phyloP scores from a whole-genome alignment of 2,888 invertebrate genomes.

The Drosophila parthenogenetica region DNA sequence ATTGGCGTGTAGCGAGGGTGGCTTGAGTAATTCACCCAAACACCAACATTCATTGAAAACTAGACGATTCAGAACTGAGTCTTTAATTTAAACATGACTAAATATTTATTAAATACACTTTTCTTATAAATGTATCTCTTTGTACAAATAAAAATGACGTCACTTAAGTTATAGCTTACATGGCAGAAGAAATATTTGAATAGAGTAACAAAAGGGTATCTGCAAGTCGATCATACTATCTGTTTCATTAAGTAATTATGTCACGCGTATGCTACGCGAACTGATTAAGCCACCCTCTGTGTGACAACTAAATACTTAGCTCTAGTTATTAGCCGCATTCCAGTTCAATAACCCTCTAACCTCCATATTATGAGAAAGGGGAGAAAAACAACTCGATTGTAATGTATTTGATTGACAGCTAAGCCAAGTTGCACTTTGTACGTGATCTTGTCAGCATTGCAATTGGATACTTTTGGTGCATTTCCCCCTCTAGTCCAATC shows the following conservation, averaged over 20 bases:
- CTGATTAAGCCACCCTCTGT: constrained; percentile 16
- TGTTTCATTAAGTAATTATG: not conserved
- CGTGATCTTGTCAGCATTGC: constrained; percentile 78
- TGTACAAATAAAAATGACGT: no score
- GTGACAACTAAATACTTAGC: constrained; percentile 23
- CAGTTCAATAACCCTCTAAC: constrained; percentile 56
- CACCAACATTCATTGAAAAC: no score
- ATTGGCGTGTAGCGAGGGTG: constrained; percentile 35
- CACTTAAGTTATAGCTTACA: no score
- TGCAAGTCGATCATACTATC: not conserved
- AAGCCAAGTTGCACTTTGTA: constrained; percentile 67
- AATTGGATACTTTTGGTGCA: constrained; percentile 68
- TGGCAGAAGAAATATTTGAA: no score
- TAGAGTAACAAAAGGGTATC: not conserved
- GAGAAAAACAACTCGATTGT: constrained; percentile 14
- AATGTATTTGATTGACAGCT: constrained; percentile 67
- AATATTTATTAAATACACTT: not conserved
- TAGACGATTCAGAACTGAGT: no score
- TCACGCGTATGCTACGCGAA: not conserved
- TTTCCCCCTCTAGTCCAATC: constrained; percentile 1
- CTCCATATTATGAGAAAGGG: constrained; percentile 3
- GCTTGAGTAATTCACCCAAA: not conserved
- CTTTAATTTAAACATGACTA: not conserved
- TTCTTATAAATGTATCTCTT: not conserved
- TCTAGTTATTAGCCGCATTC: constrained; percentile 41